These are phyloP conservation scores for Diaperis boleti DNA, from an alignment of 2,888 invertebrate species.

Conservation along the genomic window DNA sequence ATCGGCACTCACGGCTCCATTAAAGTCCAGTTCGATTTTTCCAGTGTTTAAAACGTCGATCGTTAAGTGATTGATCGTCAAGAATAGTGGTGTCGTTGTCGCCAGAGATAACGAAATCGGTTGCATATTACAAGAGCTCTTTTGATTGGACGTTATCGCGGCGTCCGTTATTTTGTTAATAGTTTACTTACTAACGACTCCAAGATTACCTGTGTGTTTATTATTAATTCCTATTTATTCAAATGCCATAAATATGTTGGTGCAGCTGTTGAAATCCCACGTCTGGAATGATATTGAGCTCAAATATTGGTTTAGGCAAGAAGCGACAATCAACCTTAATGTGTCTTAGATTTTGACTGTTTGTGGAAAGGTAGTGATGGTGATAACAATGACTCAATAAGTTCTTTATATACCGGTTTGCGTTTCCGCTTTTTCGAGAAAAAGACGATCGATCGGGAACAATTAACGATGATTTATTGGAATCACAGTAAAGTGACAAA, in stretches of 20 bases:
- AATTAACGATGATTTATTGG: conserved; percentile 43
- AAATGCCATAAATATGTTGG: conserved; percentile 54
- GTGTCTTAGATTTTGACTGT: conserved; percentile 53
- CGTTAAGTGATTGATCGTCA: conserved; percentile 17
- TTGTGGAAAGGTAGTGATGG: conserved; percentile 56
- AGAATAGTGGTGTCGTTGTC: conserved; percentile 14
- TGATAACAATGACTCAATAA: conserved; percentile 51
- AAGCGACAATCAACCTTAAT: conserved; percentile 55
- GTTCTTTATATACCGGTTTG: conserved; percentile 40
- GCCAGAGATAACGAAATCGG: conserved; percentile 22
- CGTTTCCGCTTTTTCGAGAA: conserved; percentile 33
- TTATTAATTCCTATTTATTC: conserved; percentile 55
- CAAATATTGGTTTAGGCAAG: conserved; percentile 57
- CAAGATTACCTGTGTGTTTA: conserved; percentile 47
- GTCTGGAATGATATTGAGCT: conserved; percentile 55
- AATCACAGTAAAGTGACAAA: conserved; percentile 56
- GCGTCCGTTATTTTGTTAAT: conserved; percentile 45
- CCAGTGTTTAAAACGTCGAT: conserved; percentile 13
- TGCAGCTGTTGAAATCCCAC: conserved; percentile 57
- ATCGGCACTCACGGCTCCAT: neutral
- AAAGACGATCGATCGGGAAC: conserved; percentile 33
- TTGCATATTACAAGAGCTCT: conserved; percentile 30
- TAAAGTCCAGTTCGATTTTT: conserved; percentile 10
- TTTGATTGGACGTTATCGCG: conserved; percentile 46
- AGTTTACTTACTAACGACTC: conserved; percentile 52